These are phyloP conservation scores for Clivina fossor DNA, from an alignment of 2,888 invertebrate genomes.

Conservation along the genomic window DNA sequence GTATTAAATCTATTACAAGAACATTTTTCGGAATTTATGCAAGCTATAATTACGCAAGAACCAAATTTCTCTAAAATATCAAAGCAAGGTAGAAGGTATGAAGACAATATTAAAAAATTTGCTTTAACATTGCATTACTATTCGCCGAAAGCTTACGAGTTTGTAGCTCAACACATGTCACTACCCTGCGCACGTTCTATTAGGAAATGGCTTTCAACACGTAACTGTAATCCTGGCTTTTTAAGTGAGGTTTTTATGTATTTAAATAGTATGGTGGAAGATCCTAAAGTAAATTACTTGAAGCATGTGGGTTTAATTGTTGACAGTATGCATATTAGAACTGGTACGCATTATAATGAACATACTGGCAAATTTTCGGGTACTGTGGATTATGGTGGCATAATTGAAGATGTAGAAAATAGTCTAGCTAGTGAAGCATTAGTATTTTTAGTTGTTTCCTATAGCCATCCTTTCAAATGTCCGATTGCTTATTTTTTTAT, in stretches of 20 bases:
- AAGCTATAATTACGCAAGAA: not conserved
- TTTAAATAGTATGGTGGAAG: not conserved
- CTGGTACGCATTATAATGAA: not conserved
- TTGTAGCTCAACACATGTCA: constrained; percentile 1
- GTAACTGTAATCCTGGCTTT: constrained; percentile 1
- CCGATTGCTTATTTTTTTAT: constrained; percentile 9
- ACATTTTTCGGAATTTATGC: constrained; percentile 2
- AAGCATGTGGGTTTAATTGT: constrained; percentile 4
- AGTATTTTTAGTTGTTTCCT: constrained; percentile 4
- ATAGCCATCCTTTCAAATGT: constrained; percentile 2
- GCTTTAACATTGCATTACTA: constrained; percentile 11
- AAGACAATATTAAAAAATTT: constrained; percentile 2
- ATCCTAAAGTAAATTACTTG: not conserved
- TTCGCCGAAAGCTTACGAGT: constrained; percentile 7
- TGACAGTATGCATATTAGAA: constrained; percentile 3
- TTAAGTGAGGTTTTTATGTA: not conserved
- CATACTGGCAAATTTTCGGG: constrained; percentile 1
- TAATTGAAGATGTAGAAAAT: not conserved
- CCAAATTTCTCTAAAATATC: not conserved
- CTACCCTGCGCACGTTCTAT: constrained; percentile 3
- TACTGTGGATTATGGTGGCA: not conserved
- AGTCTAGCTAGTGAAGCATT: constrained; percentile 4
- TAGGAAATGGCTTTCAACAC: not conserved
- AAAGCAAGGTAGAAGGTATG: constrained; percentile 3
- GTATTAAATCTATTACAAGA: not conserved